Conservation (phyloP, 2,888 invertebrate genomes). For the Plutella xylostella region DNA sequence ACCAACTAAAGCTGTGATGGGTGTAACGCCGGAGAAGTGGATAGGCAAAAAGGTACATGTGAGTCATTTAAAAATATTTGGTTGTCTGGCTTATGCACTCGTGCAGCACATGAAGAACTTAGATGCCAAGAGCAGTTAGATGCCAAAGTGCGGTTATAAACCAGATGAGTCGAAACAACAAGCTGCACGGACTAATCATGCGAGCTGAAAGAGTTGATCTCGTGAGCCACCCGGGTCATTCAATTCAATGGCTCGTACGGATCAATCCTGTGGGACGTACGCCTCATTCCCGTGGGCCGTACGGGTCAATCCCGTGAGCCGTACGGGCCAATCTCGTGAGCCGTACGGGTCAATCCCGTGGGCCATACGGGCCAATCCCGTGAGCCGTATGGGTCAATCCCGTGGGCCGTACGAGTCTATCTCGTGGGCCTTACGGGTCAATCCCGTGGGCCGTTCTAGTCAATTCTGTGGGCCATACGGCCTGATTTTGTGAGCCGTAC, state of each 20-base stretch:
- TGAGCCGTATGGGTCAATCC: not conserved
- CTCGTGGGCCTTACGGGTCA: not conserved
- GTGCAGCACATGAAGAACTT: too few species aligned
- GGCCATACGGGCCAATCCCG: not conserved
- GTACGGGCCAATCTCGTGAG: not conserved
- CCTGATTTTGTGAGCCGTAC: not conserved
- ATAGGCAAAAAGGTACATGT: not conserved
- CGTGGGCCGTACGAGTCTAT: constrained; percentile 1
- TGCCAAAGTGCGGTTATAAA: too few species aligned
- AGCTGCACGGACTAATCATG: too few species aligned
- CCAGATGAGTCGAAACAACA: too few species aligned
- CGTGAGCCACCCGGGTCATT: not conserved
- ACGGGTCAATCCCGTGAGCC: not conserved
- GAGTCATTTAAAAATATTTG: not conserved
- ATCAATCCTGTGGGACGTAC: not conserved
- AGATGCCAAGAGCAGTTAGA: too few species aligned
- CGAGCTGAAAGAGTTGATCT: too few species aligned
- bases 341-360: not conserved
- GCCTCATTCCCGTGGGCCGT: not conserved
- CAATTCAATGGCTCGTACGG: not conserved
- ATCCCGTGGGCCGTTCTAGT: not conserved
- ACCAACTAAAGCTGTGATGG: not conserved
- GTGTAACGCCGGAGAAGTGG: not conserved
- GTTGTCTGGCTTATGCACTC: too few species aligned
- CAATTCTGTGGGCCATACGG: not conserved